Evolutionary conservation across 2,888 invertebrate genomes (phyloP).

Genomic region (Cenopis cana): DNA sequence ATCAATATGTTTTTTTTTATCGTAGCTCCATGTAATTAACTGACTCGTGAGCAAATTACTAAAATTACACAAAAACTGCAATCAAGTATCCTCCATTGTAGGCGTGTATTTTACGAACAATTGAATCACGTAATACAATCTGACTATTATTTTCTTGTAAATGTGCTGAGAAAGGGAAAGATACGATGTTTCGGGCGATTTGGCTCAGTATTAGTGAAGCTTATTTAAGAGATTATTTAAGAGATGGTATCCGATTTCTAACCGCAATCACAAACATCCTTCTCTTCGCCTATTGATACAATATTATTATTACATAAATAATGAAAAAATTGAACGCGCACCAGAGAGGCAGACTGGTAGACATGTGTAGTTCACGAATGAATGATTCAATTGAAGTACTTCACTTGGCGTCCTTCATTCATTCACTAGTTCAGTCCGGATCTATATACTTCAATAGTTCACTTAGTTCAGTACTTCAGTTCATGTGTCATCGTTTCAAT

Average conservation of each 20-base stretch:
- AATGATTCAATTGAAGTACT: too few species aligned
- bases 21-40: not conserved
- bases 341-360: not conserved
- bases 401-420: too few species aligned
- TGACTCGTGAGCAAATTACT: not conserved
- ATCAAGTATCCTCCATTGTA: conserved; percentile 25
- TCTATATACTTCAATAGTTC: too few species aligned
- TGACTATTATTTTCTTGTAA: conserved; percentile 32
- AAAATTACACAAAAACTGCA: conserved; percentile 16
- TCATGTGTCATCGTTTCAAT: too few species aligned
- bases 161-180: conserved; percentile 24
- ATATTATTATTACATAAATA: too few species aligned
- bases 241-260: not conserved
- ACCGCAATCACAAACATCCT: not conserved
- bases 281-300: not conserved
- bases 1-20: too few species aligned
- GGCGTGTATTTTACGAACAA: conserved; percentile 30
- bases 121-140: conserved; percentile 16
- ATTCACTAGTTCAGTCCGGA: too few species aligned
- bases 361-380: too few species aligned
- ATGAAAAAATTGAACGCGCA: too few species aligned
- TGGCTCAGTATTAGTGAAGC: not conserved
- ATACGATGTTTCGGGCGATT: conserved; percentile 1
- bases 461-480: too few species aligned
- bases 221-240: conserved; percentile 11